Evolutionary conservation across 2,797 vertebrate species (phyloP), one percentile per base, ranked within the genome.

Genomic region (Crocidura indochinensis): DNA sequence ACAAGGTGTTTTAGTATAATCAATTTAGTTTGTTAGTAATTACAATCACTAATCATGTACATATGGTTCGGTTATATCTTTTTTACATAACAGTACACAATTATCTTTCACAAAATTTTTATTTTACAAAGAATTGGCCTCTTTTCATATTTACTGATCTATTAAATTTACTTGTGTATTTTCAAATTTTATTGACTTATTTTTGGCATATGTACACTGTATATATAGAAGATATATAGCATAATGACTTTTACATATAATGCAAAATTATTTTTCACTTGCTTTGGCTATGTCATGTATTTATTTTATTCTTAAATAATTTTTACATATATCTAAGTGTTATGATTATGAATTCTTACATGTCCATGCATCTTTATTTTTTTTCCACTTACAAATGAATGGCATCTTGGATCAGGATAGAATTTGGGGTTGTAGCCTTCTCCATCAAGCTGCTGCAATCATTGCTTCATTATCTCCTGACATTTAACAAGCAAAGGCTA

Each of bases 381-480:
- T 60, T 60, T 53, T 22, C 56, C 76, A n/a, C 15, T 92, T 92
- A 92, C 60, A 81, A 44, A 86, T 80, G 65, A 88, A 71, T 90
- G 79, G 68, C 53, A 88, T 24, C 65, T 93, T 94, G 51, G 17
- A 19, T 90, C 62, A 73, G 51, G 51, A 74, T 27, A 77, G 46
- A 92, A 87, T 20, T 44, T 14, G 17, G 47, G 31, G n/a, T 6
- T 9, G 89, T 74, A 51, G 62, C 38, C n/a, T 89, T 74, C 83
- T 83, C 68, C 62, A 65, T 4, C 26, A 24, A 84, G 79, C 15
- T 81, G 20, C 26, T 91, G 2, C 85, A 83, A 86, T 94, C 68
- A 87, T 12, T 44, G 44, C 38, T 93, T 95, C 56, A 80, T 89
- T 91, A 86, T 88, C 64, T 91, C 87, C 73, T 74, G 17, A 27